Percentiles rank a stretch among this genome's conserved stretches.
Evolutionary conservation across 1,140 invertebrate species (phyloP).

Genomic region (Lucilia cuprina): DNA sequence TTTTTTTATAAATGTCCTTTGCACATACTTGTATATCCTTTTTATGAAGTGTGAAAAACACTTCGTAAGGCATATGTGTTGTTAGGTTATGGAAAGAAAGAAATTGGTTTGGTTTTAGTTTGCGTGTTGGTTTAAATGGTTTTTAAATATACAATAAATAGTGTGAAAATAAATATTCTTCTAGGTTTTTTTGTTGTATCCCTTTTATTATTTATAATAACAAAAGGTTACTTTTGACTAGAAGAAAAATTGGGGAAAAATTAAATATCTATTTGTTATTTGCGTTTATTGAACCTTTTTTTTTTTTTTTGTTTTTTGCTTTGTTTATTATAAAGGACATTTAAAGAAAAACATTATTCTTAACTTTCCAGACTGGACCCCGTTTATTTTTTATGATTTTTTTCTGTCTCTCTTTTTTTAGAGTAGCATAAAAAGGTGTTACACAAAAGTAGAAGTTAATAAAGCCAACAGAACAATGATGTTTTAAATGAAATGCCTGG

Average conservation of each 20-base stretch:
- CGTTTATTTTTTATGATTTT: not conserved
- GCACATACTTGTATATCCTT: not conserved
- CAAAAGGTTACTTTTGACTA: not conserved
- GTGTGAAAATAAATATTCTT: conserved; percentile 38
- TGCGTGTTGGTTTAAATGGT: conserved; percentile 56
- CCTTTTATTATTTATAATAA: not conserved
- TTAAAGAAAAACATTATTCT: conserved; percentile 14
- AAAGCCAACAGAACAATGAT: conserved; percentile 33
- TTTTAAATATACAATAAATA: conserved; percentile 57
- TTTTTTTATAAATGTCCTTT: not conserved
- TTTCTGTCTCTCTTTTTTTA: not conserved
- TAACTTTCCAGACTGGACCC: conserved; percentile 25
- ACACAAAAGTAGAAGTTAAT: conserved; percentile 24
- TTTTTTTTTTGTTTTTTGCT: not conserved
- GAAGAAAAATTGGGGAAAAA: not conserved
- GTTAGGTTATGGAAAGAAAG: no score
- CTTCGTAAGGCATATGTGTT: not conserved
- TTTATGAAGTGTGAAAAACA: conserved; percentile 30
- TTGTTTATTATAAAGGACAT: not conserved
- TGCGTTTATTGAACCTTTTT: conserved; percentile 11
- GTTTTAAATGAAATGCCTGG: conserved; percentile 57
- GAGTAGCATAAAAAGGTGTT: not conserved
- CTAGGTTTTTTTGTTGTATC: not conserved
- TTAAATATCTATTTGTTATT: conserved; percentile 12
- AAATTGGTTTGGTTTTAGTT: conserved; percentile 32